phyloP scores from a whole-genome alignment of 1,140 invertebrate genomes.

The Nomia melanderi region DNA sequence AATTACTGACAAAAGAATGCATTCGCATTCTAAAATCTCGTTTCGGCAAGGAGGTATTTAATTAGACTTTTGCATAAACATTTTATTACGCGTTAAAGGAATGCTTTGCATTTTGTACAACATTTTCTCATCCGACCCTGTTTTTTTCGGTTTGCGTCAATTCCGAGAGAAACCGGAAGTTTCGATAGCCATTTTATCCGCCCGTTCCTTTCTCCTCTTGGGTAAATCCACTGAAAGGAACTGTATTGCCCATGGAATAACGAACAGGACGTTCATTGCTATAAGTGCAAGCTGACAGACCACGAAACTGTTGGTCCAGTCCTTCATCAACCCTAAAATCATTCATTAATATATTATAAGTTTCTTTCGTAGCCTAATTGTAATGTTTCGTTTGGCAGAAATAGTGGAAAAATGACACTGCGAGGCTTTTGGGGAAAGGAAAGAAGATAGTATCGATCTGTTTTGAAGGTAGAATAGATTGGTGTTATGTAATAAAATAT shows the following conservation, averaged over 20 bases:
- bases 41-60: background rate
- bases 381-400: too few relatives aligned
- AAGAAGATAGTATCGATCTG: too few relatives aligned
- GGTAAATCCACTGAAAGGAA: conserved; percentile 62
- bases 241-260: conserved; percentile 76
- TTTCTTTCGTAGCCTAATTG: too few relatives aligned
- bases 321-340: conserved; percentile 75
- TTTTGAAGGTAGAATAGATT: too few relatives aligned
- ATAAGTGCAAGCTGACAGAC: conserved; percentile 73
- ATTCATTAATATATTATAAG: background rate
- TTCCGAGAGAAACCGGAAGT: conserved; percentile 34
- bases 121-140: conserved; percentile 2
- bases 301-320: conserved; percentile 75
- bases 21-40: background rate
- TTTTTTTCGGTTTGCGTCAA: conserved; percentile 36
- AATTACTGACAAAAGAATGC: background rate
- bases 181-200: conserved; percentile 24
- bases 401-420: too few relatives aligned
- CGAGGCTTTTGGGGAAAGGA: too few relatives aligned
- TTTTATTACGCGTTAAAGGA: background rate
- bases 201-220: conserved; percentile 42
- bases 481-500: too few relatives aligned
- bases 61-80: background rate
- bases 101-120: background rate
- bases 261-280: conserved; percentile 69